Conservation (phyloP, 2,797 vertebrate genomes). For the Galago senegalensis region DNA sequence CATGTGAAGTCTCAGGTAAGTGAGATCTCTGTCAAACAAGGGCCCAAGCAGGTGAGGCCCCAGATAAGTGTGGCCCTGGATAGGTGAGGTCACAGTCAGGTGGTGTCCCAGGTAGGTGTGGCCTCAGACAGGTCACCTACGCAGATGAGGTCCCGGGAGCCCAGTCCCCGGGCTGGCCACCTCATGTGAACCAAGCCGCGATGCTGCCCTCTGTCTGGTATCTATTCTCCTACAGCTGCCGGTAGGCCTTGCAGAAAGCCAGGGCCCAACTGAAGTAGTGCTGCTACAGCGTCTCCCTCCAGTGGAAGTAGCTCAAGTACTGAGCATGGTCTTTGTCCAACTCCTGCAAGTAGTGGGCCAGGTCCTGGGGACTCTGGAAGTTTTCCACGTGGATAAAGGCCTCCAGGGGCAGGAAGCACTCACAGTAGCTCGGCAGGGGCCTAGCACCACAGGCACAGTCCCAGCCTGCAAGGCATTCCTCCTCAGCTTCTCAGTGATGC, state of each 20-base stretch:
- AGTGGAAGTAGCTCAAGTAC: slow-evolving; percentile 82
- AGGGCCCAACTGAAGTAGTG: accelerated
- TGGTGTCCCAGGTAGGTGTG: background rate
- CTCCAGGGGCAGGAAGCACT: slow-evolving; percentile 87
- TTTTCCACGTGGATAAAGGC: slow-evolving; percentile 85
- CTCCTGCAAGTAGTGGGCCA: slow-evolving; percentile 53
- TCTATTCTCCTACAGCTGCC: background rate
- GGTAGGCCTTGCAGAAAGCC: slow-evolving; percentile 72
- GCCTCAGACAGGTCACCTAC: too few relatives aligned
- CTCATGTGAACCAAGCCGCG: slow-evolving; percentile 68
- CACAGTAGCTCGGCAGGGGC: slow-evolving; percentile 79
- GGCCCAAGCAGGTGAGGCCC: background rate
- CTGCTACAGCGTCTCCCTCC: slow-evolving; percentile 63
- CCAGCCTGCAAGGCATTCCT: slow-evolving; percentile 85
- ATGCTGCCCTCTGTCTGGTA: background rate
- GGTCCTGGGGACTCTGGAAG: slow-evolving; percentile 28
- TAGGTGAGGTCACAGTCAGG: background rate
- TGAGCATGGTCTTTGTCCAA: slow-evolving; percentile 16
- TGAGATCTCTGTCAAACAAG: background rate
- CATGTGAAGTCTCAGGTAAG: background rate
- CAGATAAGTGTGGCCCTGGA: background rate
- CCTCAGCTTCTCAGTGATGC: slow-evolving; percentile 90
- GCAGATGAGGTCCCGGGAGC: background rate
- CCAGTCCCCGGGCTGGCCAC: background rate
- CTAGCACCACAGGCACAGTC: slow-evolving; percentile 86